These are phyloP conservation scores for Lethenteron camtschaticum DNA, from an alignment of 2,113 vertebrate genomes.

Conservation along the genomic window DNA sequence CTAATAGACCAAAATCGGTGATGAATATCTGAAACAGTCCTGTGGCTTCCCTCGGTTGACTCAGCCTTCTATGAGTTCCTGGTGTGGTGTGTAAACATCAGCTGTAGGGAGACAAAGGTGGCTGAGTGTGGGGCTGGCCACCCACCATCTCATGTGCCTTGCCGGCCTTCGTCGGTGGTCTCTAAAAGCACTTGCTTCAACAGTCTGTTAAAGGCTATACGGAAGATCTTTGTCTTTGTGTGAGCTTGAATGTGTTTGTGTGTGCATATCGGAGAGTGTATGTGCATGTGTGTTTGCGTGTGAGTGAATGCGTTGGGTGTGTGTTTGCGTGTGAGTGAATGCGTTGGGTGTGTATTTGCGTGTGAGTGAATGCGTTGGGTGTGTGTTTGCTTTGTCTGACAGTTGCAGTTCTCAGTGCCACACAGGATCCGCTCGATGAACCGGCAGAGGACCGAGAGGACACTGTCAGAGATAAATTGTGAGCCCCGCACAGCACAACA, in stretches of 20 bases:
- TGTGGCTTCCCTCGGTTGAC: too few relatives aligned
- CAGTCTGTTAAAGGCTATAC: too few relatives aligned
- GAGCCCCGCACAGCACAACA: not conserved
- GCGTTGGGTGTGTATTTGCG: not conserved
- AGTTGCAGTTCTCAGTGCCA: conserved; percentile 1
- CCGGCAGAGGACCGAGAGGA: not conserved
- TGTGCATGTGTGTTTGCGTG: not conserved
- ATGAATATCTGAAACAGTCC: too few relatives aligned
- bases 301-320: not conserved
- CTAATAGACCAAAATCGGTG: too few relatives aligned
- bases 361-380: not conserved
- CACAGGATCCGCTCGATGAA: conserved; percentile 3
- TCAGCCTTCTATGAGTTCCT: too few relatives aligned
- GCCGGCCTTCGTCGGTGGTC: too few relatives aligned
- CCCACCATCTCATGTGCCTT: too few relatives aligned
- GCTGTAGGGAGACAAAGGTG: too few relatives aligned
- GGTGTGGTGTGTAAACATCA: too few relatives aligned
- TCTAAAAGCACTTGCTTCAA: too few relatives aligned
- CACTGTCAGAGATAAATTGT: conserved; percentile 3
- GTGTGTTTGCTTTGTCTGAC: not conserved
- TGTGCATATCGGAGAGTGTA: not conserved
- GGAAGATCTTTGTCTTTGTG: not conserved
- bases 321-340: not conserved
- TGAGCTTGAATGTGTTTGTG: not conserved
- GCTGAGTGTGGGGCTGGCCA: too few relatives aligned